These are phyloP conservation scores for Neolamprologus modestus DNA, from an alignment of 2,113 vertebrate species.

Conservation along the genomic window DNA sequence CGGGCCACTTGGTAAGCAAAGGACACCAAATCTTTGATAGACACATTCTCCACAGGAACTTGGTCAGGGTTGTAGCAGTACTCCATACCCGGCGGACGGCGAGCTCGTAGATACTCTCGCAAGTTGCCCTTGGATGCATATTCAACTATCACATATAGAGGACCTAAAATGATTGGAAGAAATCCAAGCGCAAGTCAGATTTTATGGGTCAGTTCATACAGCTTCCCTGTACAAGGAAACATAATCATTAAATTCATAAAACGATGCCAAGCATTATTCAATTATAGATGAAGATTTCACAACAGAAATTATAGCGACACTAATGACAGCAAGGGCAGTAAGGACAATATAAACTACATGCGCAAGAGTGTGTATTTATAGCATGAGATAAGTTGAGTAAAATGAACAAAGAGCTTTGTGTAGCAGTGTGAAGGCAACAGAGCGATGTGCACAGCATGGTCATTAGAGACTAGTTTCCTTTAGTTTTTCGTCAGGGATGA, in stretches of 20 bases:
- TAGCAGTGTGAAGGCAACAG: not conserved
- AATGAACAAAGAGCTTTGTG: not conserved
- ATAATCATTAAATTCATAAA: not conserved
- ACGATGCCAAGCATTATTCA: not conserved
- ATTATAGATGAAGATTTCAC: not conserved
- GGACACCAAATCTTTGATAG: constrained; percentile 94
- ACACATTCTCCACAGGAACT: constrained; percentile 87
- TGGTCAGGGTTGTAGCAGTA: constrained; percentile 94
- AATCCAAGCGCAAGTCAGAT: not conserved
- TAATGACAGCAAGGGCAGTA: not conserved
- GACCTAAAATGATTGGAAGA: constrained; percentile 67
- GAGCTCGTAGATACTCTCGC: constrained; percentile 87
- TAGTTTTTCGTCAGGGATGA: constrained; percentile 19
- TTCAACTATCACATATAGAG: constrained; percentile 93
- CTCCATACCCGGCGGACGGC: constrained; percentile 91
- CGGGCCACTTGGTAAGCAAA: constrained; percentile 95
- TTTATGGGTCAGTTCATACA: not conserved
- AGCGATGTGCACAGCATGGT: not conserved
- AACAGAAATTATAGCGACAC: not conserved
- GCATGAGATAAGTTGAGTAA: not conserved
- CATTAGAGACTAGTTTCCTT: not conserved
- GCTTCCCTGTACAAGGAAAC: not conserved
- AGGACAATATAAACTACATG: not conserved
- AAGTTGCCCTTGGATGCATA: constrained; percentile 95
- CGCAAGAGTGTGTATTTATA: not conserved